phyloP scores from a whole-genome alignment of 2,797 vertebrate genomes.

The Enteromius argenteus region DNA sequence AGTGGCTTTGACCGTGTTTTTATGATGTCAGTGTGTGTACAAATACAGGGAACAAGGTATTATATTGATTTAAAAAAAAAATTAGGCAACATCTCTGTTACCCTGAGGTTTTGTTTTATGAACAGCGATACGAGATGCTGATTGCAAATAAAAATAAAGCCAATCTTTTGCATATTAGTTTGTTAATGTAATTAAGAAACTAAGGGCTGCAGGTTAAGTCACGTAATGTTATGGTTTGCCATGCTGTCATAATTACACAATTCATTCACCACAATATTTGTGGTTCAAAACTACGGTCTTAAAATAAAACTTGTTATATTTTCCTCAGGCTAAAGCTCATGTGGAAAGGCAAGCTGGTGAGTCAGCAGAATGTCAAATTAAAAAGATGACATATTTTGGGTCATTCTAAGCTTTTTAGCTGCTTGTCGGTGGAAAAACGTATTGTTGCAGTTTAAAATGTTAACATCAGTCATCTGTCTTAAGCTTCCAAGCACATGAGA shows the following conservation, averaged over 20 bases:
- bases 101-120: not conserved
- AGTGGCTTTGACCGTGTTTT: conserved; percentile 1
- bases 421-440: not conserved
- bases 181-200: not conserved
- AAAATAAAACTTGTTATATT: conserved; percentile 9
- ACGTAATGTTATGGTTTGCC: not conserved
- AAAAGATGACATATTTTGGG: not conserved
- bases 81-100: not conserved
- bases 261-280: not conserved
- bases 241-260: not conserved
- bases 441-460: conserved; percentile 12
- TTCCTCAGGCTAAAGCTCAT: not conserved
- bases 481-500: not conserved
- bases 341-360: not conserved
- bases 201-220: not conserved
- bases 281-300: not conserved
- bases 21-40: not conserved
- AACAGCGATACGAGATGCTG: not conserved
- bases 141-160: not conserved
- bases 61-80: not conserved
- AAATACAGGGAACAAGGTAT: not conserved
- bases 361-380: conserved; percentile 5
- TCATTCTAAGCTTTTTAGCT: not conserved
- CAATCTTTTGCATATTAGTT: not conserved
- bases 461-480: not conserved